phyloP scores from a whole-genome alignment of 64 coral and sea anemone species.

The Stylophora pistillata region DNA sequence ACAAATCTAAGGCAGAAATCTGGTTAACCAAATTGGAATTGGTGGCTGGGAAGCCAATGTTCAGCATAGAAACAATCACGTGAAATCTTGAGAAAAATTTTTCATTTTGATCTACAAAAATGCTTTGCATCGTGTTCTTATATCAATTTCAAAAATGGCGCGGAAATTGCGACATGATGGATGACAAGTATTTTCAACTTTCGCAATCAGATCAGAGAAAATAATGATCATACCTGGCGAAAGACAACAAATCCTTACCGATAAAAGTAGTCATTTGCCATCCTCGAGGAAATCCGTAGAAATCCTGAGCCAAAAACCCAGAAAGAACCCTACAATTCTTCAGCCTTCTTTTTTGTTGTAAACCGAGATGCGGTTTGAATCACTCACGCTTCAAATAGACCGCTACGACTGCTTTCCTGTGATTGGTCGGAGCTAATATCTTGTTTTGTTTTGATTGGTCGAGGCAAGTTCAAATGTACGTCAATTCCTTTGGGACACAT shows the following conservation, averaged over 20 bases:
- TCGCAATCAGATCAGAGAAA: not conserved
- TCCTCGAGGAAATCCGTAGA: constrained; percentile 36
- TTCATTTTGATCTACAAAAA: not conserved
- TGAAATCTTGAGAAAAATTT: not conserved
- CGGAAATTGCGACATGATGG: constrained; percentile 41
- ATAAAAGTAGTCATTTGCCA: constrained; percentile 70
- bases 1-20: not conserved
- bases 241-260: constrained; percentile 48
- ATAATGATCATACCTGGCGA: not conserved
- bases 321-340: constrained; percentile 51
- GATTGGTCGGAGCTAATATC: constrained; percentile 64
- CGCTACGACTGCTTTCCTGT: constrained; percentile 73
- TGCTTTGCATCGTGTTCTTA: not conserved
- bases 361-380: constrained; percentile 49
- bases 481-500: constrained; percentile 50
- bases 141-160: constrained; percentile 53
- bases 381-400: constrained; percentile 88
- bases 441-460: constrained; percentile 73
- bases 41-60: not conserved
- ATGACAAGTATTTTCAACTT: constrained; percentile 10
- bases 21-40: not conserved
- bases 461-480: constrained; percentile 89
- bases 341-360: constrained; percentile 64
- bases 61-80: not conserved
- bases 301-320: constrained; percentile 65